Evolutionary conservation across 2,888 invertebrate genomes (phyloP).

Genomic region (Lasioglossum figueresi): DNA sequence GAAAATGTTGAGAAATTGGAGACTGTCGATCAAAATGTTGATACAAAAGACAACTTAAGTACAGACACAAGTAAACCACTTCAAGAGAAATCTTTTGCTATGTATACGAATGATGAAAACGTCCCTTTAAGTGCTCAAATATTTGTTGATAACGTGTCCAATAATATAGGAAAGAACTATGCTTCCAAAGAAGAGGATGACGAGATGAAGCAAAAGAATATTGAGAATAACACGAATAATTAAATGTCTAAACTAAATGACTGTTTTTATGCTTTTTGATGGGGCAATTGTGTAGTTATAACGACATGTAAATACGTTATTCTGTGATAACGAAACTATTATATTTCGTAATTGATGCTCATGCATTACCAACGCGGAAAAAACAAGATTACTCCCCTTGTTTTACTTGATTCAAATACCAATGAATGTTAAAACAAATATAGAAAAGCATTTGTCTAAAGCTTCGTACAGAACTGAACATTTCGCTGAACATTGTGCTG

Average conservation of each 20-base stretch:
- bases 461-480: too few relatives aligned
- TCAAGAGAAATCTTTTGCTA: conserved; percentile 43
- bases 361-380: conserved; percentile 64
- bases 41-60: conserved; percentile 25
- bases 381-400: conserved; percentile 47
- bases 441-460: conserved; percentile 41
- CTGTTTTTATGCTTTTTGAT: conserved; percentile 64
- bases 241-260: conserved; percentile 53
- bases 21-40: conserved; percentile 9
- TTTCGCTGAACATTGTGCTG: too few relatives aligned
- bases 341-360: conserved; percentile 62
- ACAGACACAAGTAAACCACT: conserved; percentile 30
- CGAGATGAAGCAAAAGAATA: conserved; percentile 46
- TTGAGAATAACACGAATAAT: conserved; percentile 47
- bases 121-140: conserved; percentile 42
- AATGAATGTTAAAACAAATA: conserved; percentile 15
- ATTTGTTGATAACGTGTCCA: conserved; percentile 47
- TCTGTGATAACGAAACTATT: conserved; percentile 76
- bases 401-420: conserved; percentile 27
- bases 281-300: conserved; percentile 57
- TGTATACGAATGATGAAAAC: conserved; percentile 42
- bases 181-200: conserved; percentile 37
- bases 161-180: conserved; percentile 46
- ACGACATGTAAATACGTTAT: conserved; percentile 72
- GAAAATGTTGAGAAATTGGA: conserved; percentile 27